Conservation (phyloP, 2,113 vertebrate genomes). For the Rhinogobius similis region DNA sequence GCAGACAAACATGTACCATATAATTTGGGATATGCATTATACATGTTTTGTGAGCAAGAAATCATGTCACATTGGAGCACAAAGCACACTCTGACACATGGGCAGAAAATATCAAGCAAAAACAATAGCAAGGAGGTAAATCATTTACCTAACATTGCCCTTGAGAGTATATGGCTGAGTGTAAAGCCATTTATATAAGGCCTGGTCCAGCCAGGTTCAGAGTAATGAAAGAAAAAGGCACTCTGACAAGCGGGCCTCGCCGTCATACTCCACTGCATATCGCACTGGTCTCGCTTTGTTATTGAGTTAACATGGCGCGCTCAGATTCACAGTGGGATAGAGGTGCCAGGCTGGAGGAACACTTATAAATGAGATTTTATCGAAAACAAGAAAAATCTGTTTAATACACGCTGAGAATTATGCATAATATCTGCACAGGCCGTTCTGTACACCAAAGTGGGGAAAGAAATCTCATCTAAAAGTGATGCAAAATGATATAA, state of each 20-base stretch:
- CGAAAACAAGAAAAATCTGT: constrained; percentile 29
- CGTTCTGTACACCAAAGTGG: neutral
- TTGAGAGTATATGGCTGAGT: constrained; percentile 33
- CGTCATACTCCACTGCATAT: constrained; percentile 27
- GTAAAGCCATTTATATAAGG: constrained; percentile 52
- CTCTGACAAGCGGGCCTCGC: constrained; percentile 12
- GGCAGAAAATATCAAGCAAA: constrained; percentile 34
- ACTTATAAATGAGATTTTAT: constrained; percentile 50
- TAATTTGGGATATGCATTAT: constrained; percentile 69
- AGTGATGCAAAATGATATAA: constrained; percentile 10
- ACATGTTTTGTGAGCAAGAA: constrained; percentile 58
- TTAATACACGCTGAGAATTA: constrained; percentile 2
- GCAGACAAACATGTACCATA: constrained; percentile 55
- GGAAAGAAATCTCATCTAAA: neutral
- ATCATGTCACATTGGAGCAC: constrained; percentile 45
- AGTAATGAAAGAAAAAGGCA: constrained; percentile 29
- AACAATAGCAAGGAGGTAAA: constrained; percentile 56
- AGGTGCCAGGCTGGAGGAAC: constrained; percentile 31
- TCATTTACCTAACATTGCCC: constrained; percentile 55
- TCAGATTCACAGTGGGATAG: constrained; percentile 27
- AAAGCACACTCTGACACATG: constrained; percentile 29
- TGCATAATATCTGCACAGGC: neutral
- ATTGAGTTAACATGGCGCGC: constrained; percentile 26
- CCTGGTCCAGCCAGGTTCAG: constrained; percentile 20
- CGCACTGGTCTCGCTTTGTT: constrained; percentile 22